Conservation (phyloP, 2,797 vertebrate species). For the Sternotherus odoratus region DNA sequence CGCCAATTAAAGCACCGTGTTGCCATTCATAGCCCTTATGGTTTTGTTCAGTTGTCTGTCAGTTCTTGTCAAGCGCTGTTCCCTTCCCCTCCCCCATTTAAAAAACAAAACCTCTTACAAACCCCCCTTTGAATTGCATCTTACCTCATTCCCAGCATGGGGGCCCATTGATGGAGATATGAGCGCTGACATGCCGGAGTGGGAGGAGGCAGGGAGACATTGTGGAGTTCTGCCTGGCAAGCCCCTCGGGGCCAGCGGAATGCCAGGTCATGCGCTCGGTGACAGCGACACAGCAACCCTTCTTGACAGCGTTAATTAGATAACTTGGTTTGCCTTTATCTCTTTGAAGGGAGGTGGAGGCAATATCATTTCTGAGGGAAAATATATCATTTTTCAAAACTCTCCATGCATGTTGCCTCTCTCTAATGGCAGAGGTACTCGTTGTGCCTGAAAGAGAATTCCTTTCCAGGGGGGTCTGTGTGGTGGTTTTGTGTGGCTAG, state of each 20-base stretch:
- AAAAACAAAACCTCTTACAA: constrained; percentile 73
- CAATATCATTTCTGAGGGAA: not conserved
- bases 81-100: constrained; percentile 61
- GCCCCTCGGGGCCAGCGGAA: constrained; percentile 6
- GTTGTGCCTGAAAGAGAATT: not conserved
- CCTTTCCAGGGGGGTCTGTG: not conserved
- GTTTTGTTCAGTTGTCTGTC: constrained; percentile 76
- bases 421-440: not conserved
- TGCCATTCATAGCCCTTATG: constrained; percentile 75
- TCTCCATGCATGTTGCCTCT: not conserved
- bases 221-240: constrained; percentile 43
- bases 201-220: constrained; percentile 46
- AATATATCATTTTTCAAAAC: not conserved
- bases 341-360: not conserved
- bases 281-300: not conserved
- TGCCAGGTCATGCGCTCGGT: not conserved
- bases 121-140: constrained; percentile 74
- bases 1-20: constrained; percentile 67
- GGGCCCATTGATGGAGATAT: constrained; percentile 61
- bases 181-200: constrained; percentile 40
- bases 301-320: constrained; percentile 61
- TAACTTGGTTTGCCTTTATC: constrained; percentile 47
- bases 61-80: constrained; percentile 73
- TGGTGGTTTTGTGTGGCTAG: fast-evolving
- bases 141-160: constrained; percentile 75